Evolutionary conservation across 1,140 invertebrate genomes (phyloP).

Genomic region (Pomacea maculata): DNA sequence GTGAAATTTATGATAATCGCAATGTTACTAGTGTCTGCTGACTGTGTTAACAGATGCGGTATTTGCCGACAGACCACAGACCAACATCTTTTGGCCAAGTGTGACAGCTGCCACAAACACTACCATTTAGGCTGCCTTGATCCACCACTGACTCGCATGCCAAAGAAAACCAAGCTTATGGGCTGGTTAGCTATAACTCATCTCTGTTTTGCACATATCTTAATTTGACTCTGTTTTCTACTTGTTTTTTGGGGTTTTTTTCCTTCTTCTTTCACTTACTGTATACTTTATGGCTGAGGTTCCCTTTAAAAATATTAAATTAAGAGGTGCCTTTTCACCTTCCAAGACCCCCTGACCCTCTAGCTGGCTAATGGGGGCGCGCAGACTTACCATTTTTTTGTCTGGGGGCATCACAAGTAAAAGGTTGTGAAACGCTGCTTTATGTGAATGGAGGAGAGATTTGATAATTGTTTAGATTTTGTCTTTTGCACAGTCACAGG

Average conservation of each 20-base stretch:
- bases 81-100: conserved; percentile 79
- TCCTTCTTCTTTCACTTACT: too few relatives aligned
- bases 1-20: neutral
- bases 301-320: too few relatives aligned
- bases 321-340: too few relatives aligned
- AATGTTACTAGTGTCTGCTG: neutral
- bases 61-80: conserved; percentile 75
- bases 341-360: too few relatives aligned
- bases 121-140: conserved; percentile 95
- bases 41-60: conserved; percentile 74
- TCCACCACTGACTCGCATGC: conserved; percentile 90
- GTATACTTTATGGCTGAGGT: too few relatives aligned
- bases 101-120: conserved; percentile 90
- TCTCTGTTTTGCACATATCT: too few relatives aligned
- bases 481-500: neutral
- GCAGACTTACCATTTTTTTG: too few relatives aligned
- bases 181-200: conserved; percentile 76
- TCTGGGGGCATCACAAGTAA: too few relatives aligned
- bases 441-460: neutral
- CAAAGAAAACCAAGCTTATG: conserved; percentile 92
- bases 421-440: too few relatives aligned
- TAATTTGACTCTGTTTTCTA: too few relatives aligned
- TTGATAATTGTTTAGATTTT: neutral
- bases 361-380: too few relatives aligned
- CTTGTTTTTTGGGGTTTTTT: too few relatives aligned